Evolutionary conservation across 2,113 vertebrate genomes (phyloP), one percentile per base, ranked within the genome.

Genomic region (Labeo catla): DNA sequence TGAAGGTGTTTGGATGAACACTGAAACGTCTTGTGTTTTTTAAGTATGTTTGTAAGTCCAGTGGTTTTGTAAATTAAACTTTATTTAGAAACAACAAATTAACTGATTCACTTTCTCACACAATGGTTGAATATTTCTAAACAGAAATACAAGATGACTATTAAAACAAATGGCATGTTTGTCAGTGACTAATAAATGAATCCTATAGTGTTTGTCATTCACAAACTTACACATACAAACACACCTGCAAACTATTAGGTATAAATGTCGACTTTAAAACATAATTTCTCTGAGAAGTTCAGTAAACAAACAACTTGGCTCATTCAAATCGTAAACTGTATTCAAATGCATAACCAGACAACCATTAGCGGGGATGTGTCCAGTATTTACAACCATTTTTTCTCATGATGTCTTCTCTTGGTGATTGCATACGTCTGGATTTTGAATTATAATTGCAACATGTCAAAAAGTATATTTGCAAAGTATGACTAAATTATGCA

Each of bases 291-390:
- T 70, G 66, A 70, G 39, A 36, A 70, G 34, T 36, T 57, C 76
- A 78, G 50, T 39, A 28, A 39, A 13, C 50, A 57, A 78, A 54
- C 76, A 57, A 78, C 16, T 57, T 78, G 5, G 50, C 76, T 78
- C 23, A 78, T 78, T 78, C 76, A 78, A 78, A 78, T 78, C 15
- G 50, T 78, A 54, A 78, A 78, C 76, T 39, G 76, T 57, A 78
- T 78, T 57, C 76, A 78, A 78, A 78, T 78, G 1, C 28, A 78
- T 36, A 78, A 39, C 76, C 76, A 78, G 50, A 78, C 50, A 28
- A n/a, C 16, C 70, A 50, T 50, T 12, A 70, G 34, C 19, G 16
- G 16, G n/a, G 28, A 78, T 39, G 28, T 36, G 50, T 36, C 28
- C 49, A 54, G 50, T 19, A 54, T 57, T 77, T 68, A 10, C 61